Conservation (phyloP, 2,888 invertebrate species). For the Pyralis farinalis region DNA sequence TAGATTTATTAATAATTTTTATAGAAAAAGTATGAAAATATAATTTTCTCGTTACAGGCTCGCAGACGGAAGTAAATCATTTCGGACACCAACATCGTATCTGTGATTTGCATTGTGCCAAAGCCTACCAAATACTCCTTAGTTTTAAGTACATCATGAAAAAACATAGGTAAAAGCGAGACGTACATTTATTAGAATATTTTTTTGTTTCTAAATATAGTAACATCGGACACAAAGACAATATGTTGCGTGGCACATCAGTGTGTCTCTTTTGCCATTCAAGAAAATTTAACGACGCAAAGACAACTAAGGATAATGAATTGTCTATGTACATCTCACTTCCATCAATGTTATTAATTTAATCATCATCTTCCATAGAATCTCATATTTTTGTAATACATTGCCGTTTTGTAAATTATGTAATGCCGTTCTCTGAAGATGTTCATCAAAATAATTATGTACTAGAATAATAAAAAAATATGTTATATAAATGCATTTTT, state of each 20-base stretch:
- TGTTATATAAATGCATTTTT: slow-evolving; percentile 1
- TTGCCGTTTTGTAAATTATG: slow-evolving; percentile 5
- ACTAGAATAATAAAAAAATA: slow-evolving; percentile 9
- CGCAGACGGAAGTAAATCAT: slow-evolving; percentile 57
- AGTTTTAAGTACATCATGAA: background rate
- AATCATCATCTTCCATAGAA: slow-evolving; percentile 1
- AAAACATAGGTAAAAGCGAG: slow-evolving; percentile 25
- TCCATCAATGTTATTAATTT: slow-evolving; percentile 2
- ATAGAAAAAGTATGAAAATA: too few relatives aligned
- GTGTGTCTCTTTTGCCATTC: too few relatives aligned
- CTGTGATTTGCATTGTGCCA: slow-evolving; percentile 20
- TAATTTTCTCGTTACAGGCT: slow-evolving; percentile 49
- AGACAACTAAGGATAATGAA: too few relatives aligned
- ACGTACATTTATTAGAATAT: slow-evolving; percentile 15
- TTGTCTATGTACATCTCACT: slow-evolving; percentile 3
- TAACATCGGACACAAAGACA: too few relatives aligned
- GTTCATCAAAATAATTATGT: slow-evolving; percentile 6
- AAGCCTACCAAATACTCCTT: slow-evolving; percentile 9
- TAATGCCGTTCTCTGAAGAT: slow-evolving; percentile 4
- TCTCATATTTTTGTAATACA: slow-evolving; percentile 10
- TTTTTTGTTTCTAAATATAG: too few relatives aligned
- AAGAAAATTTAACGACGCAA: too few relatives aligned
- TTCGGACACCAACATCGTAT: slow-evolving; percentile 30
- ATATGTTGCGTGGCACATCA: too few relatives aligned
- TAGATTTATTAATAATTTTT: too few relatives aligned